Evolutionary conservation across 2,888 invertebrate species (phyloP).

Genomic region (Nomada lathburiana): DNA sequence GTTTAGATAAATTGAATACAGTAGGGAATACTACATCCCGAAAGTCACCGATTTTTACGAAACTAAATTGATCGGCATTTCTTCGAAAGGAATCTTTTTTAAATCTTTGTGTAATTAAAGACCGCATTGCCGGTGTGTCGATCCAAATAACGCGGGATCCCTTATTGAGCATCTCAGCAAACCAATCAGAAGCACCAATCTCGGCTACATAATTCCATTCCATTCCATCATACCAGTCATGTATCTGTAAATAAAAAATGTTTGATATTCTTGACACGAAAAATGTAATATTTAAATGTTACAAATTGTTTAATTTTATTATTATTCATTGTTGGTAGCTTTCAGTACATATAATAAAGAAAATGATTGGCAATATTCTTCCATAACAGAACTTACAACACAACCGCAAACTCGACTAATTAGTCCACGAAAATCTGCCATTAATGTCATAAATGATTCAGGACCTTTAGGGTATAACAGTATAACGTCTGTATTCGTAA

Average conservation of each 20-base stretch:
- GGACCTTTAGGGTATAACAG: slow-evolving; percentile 70
- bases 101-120: slow-evolving; percentile 58
- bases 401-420: slow-evolving; percentile 68
- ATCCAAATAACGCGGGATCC: slow-evolving; percentile 76
- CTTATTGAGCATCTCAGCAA: slow-evolving; percentile 69
- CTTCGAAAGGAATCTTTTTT: slow-evolving; percentile 17
- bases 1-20: slow-evolving; percentile 74
- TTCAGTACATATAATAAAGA: background rate
- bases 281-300: background rate
- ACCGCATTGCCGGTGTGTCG: slow-evolving; percentile 73
- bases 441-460: slow-evolving; percentile 69
- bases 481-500: slow-evolving; percentile 62
- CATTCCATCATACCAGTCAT: slow-evolving; percentile 75
- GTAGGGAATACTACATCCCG: slow-evolving; percentile 73
- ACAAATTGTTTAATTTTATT: background rate
- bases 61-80: slow-evolving; percentile 29
- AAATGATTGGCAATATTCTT: background rate
- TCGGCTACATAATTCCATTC: slow-evolving; percentile 76
- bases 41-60: slow-evolving; percentile 72
- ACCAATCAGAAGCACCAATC: slow-evolving; percentile 76
- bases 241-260: slow-evolving; percentile 67
- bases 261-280: background rate
- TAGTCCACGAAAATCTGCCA: slow-evolving; percentile 70
- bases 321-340: background rate
- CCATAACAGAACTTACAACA: slow-evolving; percentile 61